phyloP scores from a whole-genome alignment of 2,888 invertebrate genomes.

The Nowickia ferox region DNA sequence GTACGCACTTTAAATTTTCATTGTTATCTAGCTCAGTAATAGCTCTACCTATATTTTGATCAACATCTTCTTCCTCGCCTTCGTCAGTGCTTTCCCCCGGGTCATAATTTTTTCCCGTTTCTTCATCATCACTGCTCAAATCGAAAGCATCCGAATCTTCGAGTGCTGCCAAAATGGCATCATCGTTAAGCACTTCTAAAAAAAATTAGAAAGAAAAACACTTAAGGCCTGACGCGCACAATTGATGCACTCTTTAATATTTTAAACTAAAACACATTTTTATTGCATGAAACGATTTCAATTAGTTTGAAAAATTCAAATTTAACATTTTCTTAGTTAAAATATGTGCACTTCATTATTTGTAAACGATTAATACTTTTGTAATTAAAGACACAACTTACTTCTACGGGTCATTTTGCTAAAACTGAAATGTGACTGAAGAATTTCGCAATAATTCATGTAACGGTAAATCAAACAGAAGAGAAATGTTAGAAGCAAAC shows the following conservation, averaged over 20 bases:
- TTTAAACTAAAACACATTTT: conserved; percentile 42
- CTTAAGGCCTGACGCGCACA: conserved; percentile 19
- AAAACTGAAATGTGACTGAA: too few relatives aligned
- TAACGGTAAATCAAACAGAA: too few relatives aligned
- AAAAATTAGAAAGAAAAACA: conserved; percentile 27
- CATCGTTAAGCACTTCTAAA: conserved; percentile 28
- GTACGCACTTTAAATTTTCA: conserved; percentile 19
- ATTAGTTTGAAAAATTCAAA: conserved; percentile 32
- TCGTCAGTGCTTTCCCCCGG: conserved; percentile 45
- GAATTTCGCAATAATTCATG: too few relatives aligned
- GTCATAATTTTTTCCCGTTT: conserved; percentile 37
- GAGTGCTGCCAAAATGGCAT: conserved; percentile 44
- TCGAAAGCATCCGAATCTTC: conserved; percentile 41
- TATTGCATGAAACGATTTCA: conserved; percentile 12
- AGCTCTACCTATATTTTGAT: conserved; percentile 35
- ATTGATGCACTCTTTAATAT: conserved; percentile 46
- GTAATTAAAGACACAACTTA: too few relatives aligned
- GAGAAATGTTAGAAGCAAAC: too few relatives aligned
- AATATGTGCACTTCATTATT: too few relatives aligned
- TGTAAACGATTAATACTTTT: too few relatives aligned
- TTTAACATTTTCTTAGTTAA: background rate
- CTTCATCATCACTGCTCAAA: conserved; percentile 52
- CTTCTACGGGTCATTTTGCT: too few relatives aligned
- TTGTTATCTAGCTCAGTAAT: conserved; percentile 29
- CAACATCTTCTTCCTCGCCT: conserved; percentile 36